phyloP scores from a whole-genome alignment of 2,797 vertebrate genomes.

The Setipinna tenuifilis region DNA sequence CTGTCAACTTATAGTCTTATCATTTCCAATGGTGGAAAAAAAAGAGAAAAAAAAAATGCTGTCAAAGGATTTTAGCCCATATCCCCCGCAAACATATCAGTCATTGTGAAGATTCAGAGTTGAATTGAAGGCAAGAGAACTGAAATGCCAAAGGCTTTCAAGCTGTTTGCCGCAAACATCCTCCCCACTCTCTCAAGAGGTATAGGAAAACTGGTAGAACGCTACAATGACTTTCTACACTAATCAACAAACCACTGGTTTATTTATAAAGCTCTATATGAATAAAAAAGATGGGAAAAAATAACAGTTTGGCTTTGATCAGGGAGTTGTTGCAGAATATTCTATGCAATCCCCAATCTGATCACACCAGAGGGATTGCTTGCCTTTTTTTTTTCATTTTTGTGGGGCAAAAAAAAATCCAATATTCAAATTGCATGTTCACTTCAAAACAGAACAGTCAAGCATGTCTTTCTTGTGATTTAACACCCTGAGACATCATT shows the following conservation, averaged over 20 bases:
- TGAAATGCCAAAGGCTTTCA: not conserved
- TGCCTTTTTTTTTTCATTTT: not conserved
- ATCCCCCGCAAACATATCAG: not conserved
- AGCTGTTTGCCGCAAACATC: not conserved
- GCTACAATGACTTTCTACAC: not conserved
- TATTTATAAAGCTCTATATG: not conserved
- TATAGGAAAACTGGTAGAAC: not conserved
- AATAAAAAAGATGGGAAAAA: not conserved
- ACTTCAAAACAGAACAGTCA: conserved; percentile 16
- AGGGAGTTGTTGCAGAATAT: not conserved
- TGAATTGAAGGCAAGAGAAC: not conserved
- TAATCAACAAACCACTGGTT: not conserved
- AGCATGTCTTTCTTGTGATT: not conserved
- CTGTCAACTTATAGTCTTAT: conserved; percentile 16
- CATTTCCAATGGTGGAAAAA: not conserved
- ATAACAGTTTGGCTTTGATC: not conserved
- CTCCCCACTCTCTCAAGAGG: not conserved
- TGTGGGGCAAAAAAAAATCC: not conserved
- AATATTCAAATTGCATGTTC: conserved; percentile 11
- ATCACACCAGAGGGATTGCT: not conserved
- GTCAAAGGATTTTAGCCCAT: not conserved
- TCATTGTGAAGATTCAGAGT: not conserved
- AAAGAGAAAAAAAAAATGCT: not conserved
- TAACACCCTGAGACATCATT: conserved; percentile 13
- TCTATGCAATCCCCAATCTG: conserved; percentile 15